phyloP scores from a whole-genome alignment of 2,113 vertebrate genomes.

The Tetraodon nigroviridis region DNA sequence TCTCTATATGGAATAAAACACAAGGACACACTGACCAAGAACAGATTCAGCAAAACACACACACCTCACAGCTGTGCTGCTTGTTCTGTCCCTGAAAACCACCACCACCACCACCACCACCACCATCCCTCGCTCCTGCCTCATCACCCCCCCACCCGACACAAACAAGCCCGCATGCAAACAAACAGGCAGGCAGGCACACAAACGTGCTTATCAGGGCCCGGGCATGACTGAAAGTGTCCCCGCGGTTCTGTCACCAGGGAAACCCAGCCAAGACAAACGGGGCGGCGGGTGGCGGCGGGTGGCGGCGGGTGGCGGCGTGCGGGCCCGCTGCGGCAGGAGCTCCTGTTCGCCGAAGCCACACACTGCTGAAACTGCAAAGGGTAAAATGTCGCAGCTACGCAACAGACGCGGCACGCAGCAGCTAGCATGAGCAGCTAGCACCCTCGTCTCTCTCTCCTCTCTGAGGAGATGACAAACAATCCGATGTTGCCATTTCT shows the following conservation, averaged over 20 bases:
- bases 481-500: constrained; percentile 34
- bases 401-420: constrained; percentile 39
- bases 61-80: constrained; percentile 25
- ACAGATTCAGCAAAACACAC: constrained; percentile 20
- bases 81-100: constrained; percentile 16
- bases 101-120: no score
- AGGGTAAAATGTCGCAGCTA: constrained; percentile 44
- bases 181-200: constrained; percentile 23
- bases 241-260: constrained; percentile 35
- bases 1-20: constrained; percentile 26
- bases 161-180: constrained; percentile 24
- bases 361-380: constrained; percentile 25
- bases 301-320: constrained; percentile 13
- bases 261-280: constrained; percentile 51
- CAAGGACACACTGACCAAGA: constrained; percentile 20
- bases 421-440: constrained; percentile 48
- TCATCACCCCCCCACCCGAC: not conserved
- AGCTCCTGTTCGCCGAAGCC: constrained; percentile 18
- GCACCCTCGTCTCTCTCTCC: constrained; percentile 13
- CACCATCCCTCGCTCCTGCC: not conserved
- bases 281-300: constrained; percentile 15
- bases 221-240: constrained; percentile 36
- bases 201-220: constrained; percentile 52
- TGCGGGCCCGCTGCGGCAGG: not conserved
- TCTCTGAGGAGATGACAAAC: constrained; percentile 25